phyloP scores from a whole-genome alignment of 2,113 vertebrate genomes.

The Ceyx melanurus region DNA sequence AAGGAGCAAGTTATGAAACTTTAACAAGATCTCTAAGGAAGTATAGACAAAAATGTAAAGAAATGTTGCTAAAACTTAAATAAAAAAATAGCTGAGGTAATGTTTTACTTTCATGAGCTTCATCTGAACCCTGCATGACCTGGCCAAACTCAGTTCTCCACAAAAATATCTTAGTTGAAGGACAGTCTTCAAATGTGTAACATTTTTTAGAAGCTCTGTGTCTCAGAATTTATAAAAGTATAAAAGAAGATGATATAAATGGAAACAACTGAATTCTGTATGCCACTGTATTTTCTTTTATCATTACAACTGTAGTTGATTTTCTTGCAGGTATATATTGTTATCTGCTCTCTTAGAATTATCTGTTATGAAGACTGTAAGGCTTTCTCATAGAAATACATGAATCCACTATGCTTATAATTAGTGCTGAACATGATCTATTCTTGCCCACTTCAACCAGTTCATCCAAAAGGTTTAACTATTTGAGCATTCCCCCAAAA shows the following conservation, averaged over 20 bases:
- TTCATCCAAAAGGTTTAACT: not conserved
- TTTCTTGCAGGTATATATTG: not conserved
- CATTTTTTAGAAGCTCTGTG: not conserved
- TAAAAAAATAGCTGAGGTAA: not conserved
- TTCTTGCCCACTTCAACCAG: not conserved
- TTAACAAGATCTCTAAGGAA: slow-evolving; percentile 61
- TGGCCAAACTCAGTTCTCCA: not conserved
- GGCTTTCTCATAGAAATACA: not conserved
- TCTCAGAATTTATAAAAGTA: not conserved
- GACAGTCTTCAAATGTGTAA: not conserved
- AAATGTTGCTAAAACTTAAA: not conserved
- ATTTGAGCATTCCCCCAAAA: not conserved
- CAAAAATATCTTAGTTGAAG: not conserved
- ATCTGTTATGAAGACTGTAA: not conserved
- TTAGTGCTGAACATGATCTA: not conserved
- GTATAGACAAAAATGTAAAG: slow-evolving; percentile 26
- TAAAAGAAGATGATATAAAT: not conserved
- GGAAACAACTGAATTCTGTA: not conserved
- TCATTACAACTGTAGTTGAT: not conserved
- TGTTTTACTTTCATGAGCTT: not conserved
- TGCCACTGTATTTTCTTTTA: not conserved
- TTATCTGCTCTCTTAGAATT: not conserved
- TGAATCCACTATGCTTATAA: not conserved
- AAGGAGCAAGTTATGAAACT: not conserved
- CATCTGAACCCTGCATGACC: not conserved